Percentiles rank a stretch among this genome's conserved stretches.
phyloP scores from a whole-genome alignment of 2,113 vertebrate species.

The Sinosuthora webbiana region DNA sequence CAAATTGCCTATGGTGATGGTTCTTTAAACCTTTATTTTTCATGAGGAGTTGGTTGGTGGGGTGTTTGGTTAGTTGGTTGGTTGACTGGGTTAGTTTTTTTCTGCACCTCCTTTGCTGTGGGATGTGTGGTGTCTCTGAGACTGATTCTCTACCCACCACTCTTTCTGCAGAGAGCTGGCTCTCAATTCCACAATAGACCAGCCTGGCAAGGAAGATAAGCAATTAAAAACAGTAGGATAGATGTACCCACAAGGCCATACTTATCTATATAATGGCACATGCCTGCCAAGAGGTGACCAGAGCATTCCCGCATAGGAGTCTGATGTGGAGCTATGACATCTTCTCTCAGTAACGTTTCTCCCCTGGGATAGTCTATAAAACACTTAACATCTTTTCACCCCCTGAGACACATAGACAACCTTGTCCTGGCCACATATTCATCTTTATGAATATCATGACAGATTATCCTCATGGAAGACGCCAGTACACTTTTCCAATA shows the following conservation, averaged over 20 bases:
- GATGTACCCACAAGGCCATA: not conserved
- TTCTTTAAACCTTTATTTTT: not conserved
- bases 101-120: not conserved
- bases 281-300: not conserved
- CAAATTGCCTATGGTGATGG: not conserved
- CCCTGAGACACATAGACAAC: not conserved
- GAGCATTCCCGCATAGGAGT: not conserved
- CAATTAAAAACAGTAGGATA: not conserved
- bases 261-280: not conserved
- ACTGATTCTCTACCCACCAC: not conserved
- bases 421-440: not conserved
- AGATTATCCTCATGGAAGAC: not conserved
- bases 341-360: not conserved
- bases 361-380: rapidly evolving
- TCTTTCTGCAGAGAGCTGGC: not conserved
- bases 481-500: not conserved
- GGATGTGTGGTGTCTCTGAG: not conserved
- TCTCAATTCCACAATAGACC: not conserved
- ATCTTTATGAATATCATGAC: not conserved
- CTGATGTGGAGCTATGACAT: not conserved
- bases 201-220: not conserved
- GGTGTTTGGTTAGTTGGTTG: rapidly evolving
- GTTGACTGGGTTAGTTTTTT: not conserved
- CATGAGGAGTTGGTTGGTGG: too few species aligned
- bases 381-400: not conserved